Evolutionary conservation across 2,113 vertebrate species (phyloP).

Genomic region (Albula glossodonta): DNA sequence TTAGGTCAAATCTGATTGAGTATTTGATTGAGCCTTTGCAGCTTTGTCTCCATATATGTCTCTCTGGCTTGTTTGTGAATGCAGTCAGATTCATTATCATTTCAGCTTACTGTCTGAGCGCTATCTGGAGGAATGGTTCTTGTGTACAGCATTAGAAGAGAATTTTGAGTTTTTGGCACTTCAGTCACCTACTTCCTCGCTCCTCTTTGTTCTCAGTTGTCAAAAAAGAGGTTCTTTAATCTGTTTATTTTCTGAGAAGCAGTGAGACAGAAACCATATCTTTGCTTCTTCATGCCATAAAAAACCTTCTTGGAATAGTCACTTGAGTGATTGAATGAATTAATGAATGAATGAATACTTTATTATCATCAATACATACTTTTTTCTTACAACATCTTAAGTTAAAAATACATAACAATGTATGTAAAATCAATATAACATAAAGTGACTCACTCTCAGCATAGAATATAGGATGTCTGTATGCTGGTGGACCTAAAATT

Average conservation of each 20-base stretch:
- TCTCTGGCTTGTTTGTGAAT: not conserved
- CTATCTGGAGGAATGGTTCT: slow-evolving; percentile 54
- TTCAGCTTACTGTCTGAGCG: slow-evolving; percentile 28
- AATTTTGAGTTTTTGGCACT: slow-evolving; percentile 35
- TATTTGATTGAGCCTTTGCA: not conserved
- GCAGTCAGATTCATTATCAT: slow-evolving; percentile 2
- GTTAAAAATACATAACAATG: no score
- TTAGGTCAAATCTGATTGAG: not conserved
- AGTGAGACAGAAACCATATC: slow-evolving; percentile 32
- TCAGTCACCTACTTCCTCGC: slow-evolving; percentile 47
- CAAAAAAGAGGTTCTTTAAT: slow-evolving; percentile 64
- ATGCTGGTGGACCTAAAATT: no score
- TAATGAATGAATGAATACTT: not conserved
- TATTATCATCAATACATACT: not conserved
- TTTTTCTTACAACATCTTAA: no score
- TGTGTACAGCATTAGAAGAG: slow-evolving; percentile 56
- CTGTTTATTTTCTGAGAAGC: slow-evolving; percentile 46
- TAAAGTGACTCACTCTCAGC: no score
- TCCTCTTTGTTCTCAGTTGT: slow-evolving; percentile 54
- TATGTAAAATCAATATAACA: no score
- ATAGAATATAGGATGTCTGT: no score
- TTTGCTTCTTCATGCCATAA: slow-evolving; percentile 34
- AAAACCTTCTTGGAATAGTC: slow-evolving; percentile 31
- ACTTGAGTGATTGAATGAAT: not conserved
- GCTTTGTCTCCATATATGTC: not conserved